phyloP scores from a whole-genome alignment of 1,140 invertebrate genomes.

The Drosophila auraria region DNA sequence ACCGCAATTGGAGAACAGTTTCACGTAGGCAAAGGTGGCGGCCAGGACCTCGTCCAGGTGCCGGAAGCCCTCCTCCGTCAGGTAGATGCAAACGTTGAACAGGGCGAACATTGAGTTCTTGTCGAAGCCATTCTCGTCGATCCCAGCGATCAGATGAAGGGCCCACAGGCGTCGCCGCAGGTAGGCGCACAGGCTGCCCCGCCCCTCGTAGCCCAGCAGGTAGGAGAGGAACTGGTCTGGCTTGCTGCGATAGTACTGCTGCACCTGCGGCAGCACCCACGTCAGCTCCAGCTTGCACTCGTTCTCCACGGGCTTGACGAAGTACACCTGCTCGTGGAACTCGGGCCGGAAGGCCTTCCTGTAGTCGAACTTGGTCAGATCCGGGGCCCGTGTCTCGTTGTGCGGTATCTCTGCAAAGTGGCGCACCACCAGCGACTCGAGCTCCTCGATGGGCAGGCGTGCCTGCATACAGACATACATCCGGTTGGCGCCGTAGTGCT shows the following conservation, averaged over 20 bases:
- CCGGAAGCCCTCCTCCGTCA: slow-evolving; percentile 92
- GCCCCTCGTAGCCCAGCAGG: slow-evolving; percentile 95
- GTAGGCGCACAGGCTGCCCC: slow-evolving; percentile 93
- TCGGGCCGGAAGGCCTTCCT: slow-evolving; percentile 87
- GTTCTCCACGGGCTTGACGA: slow-evolving; percentile 92
- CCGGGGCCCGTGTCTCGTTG: slow-evolving; percentile 87
- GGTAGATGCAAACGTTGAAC: slow-evolving; percentile 90
- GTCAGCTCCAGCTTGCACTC: slow-evolving; percentile 89
- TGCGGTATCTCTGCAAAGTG: slow-evolving; percentile 89
- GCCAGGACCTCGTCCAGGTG: slow-evolving; percentile 90
- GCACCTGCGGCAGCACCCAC: slow-evolving; percentile 92
- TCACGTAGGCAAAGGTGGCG: slow-evolving; percentile 90
- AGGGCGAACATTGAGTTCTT: slow-evolving; percentile 90
- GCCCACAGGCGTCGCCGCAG: slow-evolving; percentile 94
- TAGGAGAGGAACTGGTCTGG: slow-evolving; percentile 92
- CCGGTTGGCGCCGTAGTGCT: slow-evolving; percentile 94
- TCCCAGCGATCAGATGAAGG: slow-evolving; percentile 91
- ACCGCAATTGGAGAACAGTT: slow-evolving; percentile 87
- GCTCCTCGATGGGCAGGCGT: slow-evolving; percentile 90
- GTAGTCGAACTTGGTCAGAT: slow-evolving; percentile 86
- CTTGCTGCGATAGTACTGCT: slow-evolving; percentile 89
- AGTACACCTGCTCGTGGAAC: slow-evolving; percentile 90
- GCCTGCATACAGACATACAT: slow-evolving; percentile 95
- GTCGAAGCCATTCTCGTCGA: slow-evolving; percentile 91
- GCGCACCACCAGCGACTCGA: slow-evolving; percentile 88